Conservation (phyloP, 2,888 invertebrate genomes). For the Trachelus iudaicus region DNA sequence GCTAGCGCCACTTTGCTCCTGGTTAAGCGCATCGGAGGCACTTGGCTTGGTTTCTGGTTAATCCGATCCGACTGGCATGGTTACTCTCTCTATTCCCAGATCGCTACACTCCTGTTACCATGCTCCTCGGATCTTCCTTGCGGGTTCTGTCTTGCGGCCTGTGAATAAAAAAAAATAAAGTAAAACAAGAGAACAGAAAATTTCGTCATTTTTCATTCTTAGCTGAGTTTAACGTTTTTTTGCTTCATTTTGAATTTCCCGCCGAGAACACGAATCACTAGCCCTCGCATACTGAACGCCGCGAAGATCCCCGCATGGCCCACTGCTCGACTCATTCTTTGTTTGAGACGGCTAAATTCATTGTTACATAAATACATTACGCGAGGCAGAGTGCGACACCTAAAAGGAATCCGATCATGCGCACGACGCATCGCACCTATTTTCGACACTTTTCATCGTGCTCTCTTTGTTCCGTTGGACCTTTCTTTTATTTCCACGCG, state of each 20-base stretch:
- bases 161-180: not conserved
- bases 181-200: too few species aligned
- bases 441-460: not conserved
- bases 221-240: not conserved
- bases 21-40: not conserved
- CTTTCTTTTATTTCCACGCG: not conserved
- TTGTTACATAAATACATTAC: constrained; percentile 48
- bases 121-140: not conserved
- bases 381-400: constrained; percentile 34
- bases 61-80: not conserved
- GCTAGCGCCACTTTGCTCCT: not conserved
- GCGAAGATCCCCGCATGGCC: constrained; percentile 38
- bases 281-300: not conserved
- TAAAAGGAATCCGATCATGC: constrained; percentile 46
- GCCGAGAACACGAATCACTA: constrained; percentile 9
- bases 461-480: not conserved
- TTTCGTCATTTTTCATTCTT: not conserved
- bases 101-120: not conserved
- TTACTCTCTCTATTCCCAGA: not conserved
- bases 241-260: constrained; percentile 48
- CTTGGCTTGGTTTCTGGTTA: not conserved
- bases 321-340: constrained; percentile 53
- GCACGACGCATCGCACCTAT: not conserved
- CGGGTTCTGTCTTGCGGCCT: not conserved
- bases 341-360: constrained; percentile 44